Conservation (phyloP, 2,113 vertebrate species). For the Platanista minor region DNA sequence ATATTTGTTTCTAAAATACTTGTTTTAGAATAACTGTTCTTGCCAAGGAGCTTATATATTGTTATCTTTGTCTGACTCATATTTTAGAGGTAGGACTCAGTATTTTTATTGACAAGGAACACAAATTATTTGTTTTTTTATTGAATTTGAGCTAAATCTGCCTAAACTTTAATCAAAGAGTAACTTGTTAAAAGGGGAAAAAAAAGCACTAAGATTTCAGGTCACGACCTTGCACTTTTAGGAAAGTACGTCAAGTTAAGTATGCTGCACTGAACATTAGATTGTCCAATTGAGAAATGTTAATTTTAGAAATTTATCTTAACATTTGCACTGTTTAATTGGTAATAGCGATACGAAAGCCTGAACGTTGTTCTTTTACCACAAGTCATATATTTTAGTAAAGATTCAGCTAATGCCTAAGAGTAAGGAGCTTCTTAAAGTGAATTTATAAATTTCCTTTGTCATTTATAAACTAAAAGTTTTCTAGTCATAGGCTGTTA, state of each 20-base stretch:
- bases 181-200: background rate
- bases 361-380: background rate
- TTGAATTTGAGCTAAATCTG: background rate
- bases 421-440: background rate
- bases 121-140: background rate
- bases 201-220: background rate
- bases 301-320: conserved; percentile 10
- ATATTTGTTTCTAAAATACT: background rate
- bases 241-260: background rate
- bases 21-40: background rate
- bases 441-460: background rate
- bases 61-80: background rate
- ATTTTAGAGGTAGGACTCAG: background rate
- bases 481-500: background rate
- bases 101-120: background rate
- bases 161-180: conserved; percentile 11
- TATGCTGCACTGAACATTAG: background rate
- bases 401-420: background rate
- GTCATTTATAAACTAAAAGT: background rate
- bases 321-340: background rate
- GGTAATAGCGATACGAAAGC: background rate
- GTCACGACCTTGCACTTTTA: background rate
- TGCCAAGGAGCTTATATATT: background rate
- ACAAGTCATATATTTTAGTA: background rate
- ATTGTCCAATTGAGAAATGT: background rate